phyloP scores from a whole-genome alignment of 2,113 vertebrate genomes.

The Litocranius walleri region DNA sequence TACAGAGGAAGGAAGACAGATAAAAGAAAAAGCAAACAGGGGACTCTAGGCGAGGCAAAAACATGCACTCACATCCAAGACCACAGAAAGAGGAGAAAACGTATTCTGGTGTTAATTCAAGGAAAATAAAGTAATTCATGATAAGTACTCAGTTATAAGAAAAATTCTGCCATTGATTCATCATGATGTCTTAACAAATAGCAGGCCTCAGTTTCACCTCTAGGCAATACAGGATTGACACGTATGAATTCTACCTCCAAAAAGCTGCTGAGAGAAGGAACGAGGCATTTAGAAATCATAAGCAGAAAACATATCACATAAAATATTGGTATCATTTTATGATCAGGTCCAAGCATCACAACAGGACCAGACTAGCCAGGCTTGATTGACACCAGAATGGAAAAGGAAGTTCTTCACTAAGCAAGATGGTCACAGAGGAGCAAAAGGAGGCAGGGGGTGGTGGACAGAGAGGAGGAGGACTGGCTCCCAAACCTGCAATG shows the following conservation, averaged over 20 bases:
- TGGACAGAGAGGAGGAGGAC: constrained; percentile 35
- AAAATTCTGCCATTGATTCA: neutral
- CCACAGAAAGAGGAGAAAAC: neutral
- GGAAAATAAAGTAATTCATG: neutral
- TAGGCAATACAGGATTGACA: neutral
- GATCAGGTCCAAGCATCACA: neutral
- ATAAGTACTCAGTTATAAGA: neutral
- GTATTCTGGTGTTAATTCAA: constrained; percentile 73
- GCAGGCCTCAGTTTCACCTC: neutral
- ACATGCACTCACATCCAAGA: constrained; percentile 50
- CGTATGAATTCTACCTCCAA: constrained; percentile 26
- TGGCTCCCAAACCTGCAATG: constrained; percentile 93
- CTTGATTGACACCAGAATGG: constrained; percentile 76
- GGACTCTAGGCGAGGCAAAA: neutral
- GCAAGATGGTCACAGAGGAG: constrained; percentile 63
- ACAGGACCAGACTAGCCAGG: neutral
- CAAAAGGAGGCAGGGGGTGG: neutral
- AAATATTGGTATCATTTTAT: neutral
- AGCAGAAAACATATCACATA: neutral
- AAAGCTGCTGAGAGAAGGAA: neutral
- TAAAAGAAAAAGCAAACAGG: neutral
- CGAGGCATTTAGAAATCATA: neutral
- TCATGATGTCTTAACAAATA: neutral
- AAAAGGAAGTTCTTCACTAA: constrained; percentile 67
- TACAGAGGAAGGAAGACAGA: neutral